Percentiles rank a stretch among this genome's conserved stretches.
phyloP scores from a whole-genome alignment of 2,888 invertebrate species.

The Rhagium mordax region DNA sequence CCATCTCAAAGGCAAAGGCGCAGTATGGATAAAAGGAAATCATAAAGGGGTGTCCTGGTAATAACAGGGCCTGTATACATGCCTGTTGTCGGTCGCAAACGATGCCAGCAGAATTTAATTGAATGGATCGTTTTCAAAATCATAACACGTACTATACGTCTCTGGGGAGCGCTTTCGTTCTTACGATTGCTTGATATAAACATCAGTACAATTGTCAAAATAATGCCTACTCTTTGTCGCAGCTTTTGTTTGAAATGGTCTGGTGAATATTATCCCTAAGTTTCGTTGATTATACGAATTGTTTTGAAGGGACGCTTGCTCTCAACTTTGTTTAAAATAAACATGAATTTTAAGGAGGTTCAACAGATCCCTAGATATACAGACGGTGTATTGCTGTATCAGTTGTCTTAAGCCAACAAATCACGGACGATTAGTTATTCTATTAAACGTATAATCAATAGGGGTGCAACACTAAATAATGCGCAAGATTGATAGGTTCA shows the following conservation, averaged over 20 bases:
- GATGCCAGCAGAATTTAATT: slow-evolving; percentile 61
- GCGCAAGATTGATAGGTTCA: too few species aligned
- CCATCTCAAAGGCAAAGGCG: slow-evolving; percentile 49
- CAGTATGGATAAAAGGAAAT: slow-evolving; percentile 53
- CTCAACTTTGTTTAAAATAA: slow-evolving; percentile 19
- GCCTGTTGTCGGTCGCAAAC: slow-evolving; percentile 62
- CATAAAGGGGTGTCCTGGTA: slow-evolving; percentile 53
- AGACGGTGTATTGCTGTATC: not conserved
- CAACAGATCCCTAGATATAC: not conserved
- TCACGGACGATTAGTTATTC: not conserved
- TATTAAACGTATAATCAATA: not conserved
- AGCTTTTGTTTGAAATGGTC: slow-evolving; percentile 2
- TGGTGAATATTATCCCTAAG: slow-evolving; percentile 8
- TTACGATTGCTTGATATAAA: slow-evolving; percentile 31
- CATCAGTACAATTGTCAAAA: slow-evolving; percentile 32
- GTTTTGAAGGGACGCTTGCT: slow-evolving; percentile 21
- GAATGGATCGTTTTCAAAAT: slow-evolving; percentile 59
- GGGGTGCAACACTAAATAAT: too few species aligned
- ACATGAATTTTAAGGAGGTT: slow-evolving; percentile 24
- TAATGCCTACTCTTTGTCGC: slow-evolving; percentile 34
- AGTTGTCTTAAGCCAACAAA: slow-evolving; percentile 1
- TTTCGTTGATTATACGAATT: slow-evolving; percentile 15
- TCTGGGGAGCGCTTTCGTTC: slow-evolving; percentile 35
- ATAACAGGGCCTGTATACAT: slow-evolving; percentile 61
- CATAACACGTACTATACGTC: slow-evolving; percentile 61